phyloP scores from a whole-genome alignment of 2,797 vertebrate species.

The Staurois parvus region DNA sequence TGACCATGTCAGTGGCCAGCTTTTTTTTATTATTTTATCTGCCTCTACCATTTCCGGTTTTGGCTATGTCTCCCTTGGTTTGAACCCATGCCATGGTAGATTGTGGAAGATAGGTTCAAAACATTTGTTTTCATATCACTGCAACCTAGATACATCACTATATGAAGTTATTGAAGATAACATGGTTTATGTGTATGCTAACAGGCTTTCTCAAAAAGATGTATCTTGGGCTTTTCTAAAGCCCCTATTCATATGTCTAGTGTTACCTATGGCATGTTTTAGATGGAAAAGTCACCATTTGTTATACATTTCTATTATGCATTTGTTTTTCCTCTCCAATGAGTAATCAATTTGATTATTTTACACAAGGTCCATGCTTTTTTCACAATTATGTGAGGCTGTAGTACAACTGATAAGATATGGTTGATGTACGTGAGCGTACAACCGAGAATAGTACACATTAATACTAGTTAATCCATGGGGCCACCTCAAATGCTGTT shows the following conservation, averaged over 20 bases:
- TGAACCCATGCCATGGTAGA: too few species aligned
- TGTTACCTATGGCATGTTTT: neutral
- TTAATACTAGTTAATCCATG: conserved; percentile 55
- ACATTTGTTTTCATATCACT: too few species aligned
- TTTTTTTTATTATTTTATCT: too few species aligned
- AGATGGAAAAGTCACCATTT: neutral
- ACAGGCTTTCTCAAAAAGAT: neutral
- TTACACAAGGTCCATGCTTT: conserved; percentile 17
- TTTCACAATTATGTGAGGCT: conserved; percentile 20
- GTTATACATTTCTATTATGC: neutral
- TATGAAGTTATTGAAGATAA: neutral
- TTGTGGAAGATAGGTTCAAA: too few species aligned
- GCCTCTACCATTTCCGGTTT: too few species aligned
- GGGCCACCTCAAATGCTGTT: conserved; percentile 35
- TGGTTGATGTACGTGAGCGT: conserved; percentile 31
- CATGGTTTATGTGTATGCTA: neutral
- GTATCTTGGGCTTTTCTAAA: neutral
- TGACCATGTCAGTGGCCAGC: too few species aligned
- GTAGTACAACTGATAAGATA: conserved; percentile 31
- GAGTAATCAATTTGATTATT: neutral
- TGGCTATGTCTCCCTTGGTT: too few species aligned
- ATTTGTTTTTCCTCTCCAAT: neutral
- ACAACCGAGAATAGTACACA: conserved; percentile 16
- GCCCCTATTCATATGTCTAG: neutral
- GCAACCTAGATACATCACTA: too few species aligned